Base-by-base conservation (phyloP, 2,113 vertebrate genomes). In the Microtus pennsylvanicus region DNA sequence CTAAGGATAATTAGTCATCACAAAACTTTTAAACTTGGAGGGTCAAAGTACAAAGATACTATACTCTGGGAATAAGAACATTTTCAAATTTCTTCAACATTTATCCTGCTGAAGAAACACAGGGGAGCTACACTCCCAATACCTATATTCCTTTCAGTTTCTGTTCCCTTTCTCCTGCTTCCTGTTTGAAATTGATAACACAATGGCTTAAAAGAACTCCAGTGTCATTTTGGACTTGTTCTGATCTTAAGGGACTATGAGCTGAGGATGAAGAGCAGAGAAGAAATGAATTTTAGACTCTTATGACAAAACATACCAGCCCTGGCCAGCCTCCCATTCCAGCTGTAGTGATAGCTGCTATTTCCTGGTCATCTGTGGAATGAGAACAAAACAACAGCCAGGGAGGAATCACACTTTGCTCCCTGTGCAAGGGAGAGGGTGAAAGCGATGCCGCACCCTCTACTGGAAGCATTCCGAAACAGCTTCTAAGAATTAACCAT, bases 41-140 rank as follows among this genome's bases (percentile, higher is more conserved):
- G 47, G 14, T 82, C 89, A 95, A 91, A 78, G 67, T 93, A 93
- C 52, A 87, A 97, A 95, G 74, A 86, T 30, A 65, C 63, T 35
- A 19, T 22, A 89, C 50, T 82, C 55, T 95, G 61, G 61, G 74
- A 96, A 96, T 63, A 76, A 67, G 89, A 93, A 96, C 76, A 61
- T n/a, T 55, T 94, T 96, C 85, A 93, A 94, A 90, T 69, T 96
- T 85, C 58, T 61, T 90, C 88, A 80, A 58, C 28, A 87, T 78
- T 89, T 86, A 88, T 42, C 75, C 72, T 72, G 30, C 24, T 94
- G 52, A 94, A 90, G 38, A 94, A 78, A 75, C 67, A 12, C 3
- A 3, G 50, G 47, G 35, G 58, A 55, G 74, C 10, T 52, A 33
- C 24, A 52, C 33, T 38, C 10, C 35, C 45, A 94, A 70, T 14